Evolutionary conservation across 2,113 vertebrate genomes (phyloP), one percentile per base, ranked within the genome.

Genomic region (Mobula birostris): DNA sequence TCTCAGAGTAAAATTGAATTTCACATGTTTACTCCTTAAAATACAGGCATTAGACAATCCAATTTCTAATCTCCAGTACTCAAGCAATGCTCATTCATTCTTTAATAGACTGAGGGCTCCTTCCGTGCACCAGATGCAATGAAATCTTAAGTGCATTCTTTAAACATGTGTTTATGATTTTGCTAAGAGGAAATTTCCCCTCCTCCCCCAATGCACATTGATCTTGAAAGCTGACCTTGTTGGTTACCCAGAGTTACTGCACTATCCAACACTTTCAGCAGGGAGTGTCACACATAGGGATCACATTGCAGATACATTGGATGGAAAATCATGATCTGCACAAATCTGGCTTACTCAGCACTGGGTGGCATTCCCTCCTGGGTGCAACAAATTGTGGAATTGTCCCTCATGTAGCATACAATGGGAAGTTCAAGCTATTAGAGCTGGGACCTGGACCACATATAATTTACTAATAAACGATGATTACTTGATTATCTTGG

Each of bases 131-230:
- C 83, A 87, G 24, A 87, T 87, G 83, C 3, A 87, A 87, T 87
- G 83, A 87, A 14, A 61, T 87, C 61, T 27, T 56, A 87, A 61
- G 56, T 87, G 24, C 40, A 61, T 87, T 87, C 21, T 87, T 87
- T 61, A 87, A 87, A 87, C 83, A 87, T 61, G 56, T 87, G 83
- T 87, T 87, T 61, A 87, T 61, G 83, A 87, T 87, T 87, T 87
- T 87, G 83, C 83, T 29, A 21, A 87, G 48, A 87, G 56, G 83
- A 63, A 87, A 87, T 2, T 11, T 61, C n/a, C 83, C 83, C 48
- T 7, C 56, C 83, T 14, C 80, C 56, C 56, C 11, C 12, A 11
- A 85, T 85, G 82, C 58, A 61, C 21, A 85, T 61, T 85, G 82
- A 7, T 85, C 24, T 58, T 85, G 82, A 85, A 85, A 58, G 56